Evolutionary conservation across 1,140 invertebrate genomes (phyloP), one percentile per base, ranked within the genome.

Genomic region (Nephila pilipes): DNA sequence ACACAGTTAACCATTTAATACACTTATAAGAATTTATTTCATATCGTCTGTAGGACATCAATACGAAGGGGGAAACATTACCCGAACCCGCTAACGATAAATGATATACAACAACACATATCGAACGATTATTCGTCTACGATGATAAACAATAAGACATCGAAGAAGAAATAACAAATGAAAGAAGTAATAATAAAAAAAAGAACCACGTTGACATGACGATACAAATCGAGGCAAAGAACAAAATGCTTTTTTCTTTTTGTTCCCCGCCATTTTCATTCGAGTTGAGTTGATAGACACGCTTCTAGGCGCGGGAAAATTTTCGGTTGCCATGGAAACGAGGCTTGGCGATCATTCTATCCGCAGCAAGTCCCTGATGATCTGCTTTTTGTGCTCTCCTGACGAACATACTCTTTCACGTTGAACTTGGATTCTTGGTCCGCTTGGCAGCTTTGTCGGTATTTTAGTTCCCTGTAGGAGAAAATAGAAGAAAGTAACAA

Each of bases 381-480:
- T 79, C 54, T 93, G 65, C 83, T 80, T 87, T 93, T 93, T 32
- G 91, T 93, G 63, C 94, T 94, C 60, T 94, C 94, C 16, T 94
- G 94, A 18, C 91, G 65, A 46, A 94, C 94, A 46, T 94, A 94
- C 60, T 94, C 94, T 29, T 88, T 90, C n/a, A 94, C 92, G 79
- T 93, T 94, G 90, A 94, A 94, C 80, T 88, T 93, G 65, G 91
- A 55, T 57, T 94, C 92, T 22, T 87, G 83, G 87, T 94, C 85
- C 2, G 91, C 57, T 38, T 94, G 81, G 63, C 65, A 87, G 63
- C n/a, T 90, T 46, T 90, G 81, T 4, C 91, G 55, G 83, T 93
- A 83, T 29, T 93, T 90, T 38, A 94, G 85, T 54, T 94, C 94
- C 57, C 94, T 94, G 81, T 12, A n/a, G 29, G 58, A 46, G 46